Evolutionary conservation across 2,113 vertebrate species (phyloP).

Genomic region (Siniperca knerii): DNA sequence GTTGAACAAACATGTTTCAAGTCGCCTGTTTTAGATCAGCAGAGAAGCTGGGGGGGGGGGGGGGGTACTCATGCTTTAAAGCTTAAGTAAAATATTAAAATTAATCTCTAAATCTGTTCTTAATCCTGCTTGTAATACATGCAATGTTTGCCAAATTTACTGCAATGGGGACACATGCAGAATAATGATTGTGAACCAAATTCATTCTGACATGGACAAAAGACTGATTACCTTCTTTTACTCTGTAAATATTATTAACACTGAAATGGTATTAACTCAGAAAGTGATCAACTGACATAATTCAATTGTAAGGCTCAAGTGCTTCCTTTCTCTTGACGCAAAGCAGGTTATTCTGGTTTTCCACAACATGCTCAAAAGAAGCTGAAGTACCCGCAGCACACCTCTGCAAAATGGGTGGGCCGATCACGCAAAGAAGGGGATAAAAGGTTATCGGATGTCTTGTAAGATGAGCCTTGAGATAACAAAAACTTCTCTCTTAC

Average conservation of each 20-base stretch:
- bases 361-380: neutral
- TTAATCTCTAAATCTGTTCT: conserved; percentile 77
- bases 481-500: conserved; percentile 3
- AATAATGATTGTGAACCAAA: conserved; percentile 29
- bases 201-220: neutral
- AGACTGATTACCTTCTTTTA: conserved; percentile 17
- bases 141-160: conserved; percentile 44
- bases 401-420: conserved; percentile 28
- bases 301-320: conserved; percentile 34
- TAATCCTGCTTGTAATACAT: conserved; percentile 64
- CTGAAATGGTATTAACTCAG: conserved; percentile 22
- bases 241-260: conserved; percentile 16
- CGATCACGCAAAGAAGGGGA: neutral
- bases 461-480: conserved; percentile 22
- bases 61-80: conserved; percentile 55
- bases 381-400: conserved; percentile 21
- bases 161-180: neutral
- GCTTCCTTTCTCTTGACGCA: conserved; percentile 37
- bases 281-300: conserved; percentile 45
- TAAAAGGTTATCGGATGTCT: conserved; percentile 58
- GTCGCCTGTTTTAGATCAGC: conserved; percentile 55
- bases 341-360: conserved; percentile 74
- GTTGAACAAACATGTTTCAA: conserved; percentile 19
- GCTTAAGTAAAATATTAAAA: conserved; percentile 72
- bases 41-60: conserved; percentile 30